Conservation (phyloP, 92 coral and sea anemone species). For the Porites cylindrica region DNA sequence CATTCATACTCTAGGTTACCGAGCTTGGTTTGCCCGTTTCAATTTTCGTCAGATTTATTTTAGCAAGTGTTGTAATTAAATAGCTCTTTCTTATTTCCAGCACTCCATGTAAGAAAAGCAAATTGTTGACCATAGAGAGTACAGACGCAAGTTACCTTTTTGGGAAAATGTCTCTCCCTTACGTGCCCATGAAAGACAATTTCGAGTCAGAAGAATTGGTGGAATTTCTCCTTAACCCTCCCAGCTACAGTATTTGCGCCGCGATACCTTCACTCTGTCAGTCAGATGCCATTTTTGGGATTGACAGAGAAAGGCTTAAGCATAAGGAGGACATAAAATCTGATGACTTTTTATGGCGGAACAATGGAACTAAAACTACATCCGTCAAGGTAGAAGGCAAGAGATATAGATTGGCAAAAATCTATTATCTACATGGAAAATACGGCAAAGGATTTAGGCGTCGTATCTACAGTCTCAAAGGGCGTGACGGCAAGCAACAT, state of each 20-base stretch:
- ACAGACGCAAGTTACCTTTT: not conserved
- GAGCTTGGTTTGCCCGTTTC: too few species aligned
- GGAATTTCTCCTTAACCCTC: constrained; percentile 7
- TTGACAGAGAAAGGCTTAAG: not conserved
- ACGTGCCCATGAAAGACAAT: constrained; percentile 15
- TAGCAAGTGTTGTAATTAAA: too few species aligned
- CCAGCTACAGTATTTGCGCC: constrained; percentile 7
- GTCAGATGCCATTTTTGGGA: constrained; percentile 2
- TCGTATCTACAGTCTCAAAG: not conserved
- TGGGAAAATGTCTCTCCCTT: not conserved
- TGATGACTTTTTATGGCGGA: constrained; percentile 32
- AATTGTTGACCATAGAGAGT: too few species aligned
- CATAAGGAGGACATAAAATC: constrained; percentile 21
- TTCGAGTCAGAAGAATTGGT: constrained; percentile 1
- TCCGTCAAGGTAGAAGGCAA: not conserved
- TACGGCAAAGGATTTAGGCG: constrained; percentile 43
- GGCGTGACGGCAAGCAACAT: too few species aligned
- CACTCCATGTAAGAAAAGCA: too few species aligned
- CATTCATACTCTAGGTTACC: too few species aligned
- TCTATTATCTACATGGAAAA: constrained; percentile 44
- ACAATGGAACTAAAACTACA: constrained; percentile 18
- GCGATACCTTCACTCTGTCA: constrained; percentile 31
- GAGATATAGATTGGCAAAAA: not conserved
- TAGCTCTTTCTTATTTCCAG: too few species aligned
- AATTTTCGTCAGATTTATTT: too few species aligned